These are phyloP conservation scores for Neoitamus cyanurus DNA, from an alignment of 2,888 invertebrate genomes.

Conservation along the genomic window DNA sequence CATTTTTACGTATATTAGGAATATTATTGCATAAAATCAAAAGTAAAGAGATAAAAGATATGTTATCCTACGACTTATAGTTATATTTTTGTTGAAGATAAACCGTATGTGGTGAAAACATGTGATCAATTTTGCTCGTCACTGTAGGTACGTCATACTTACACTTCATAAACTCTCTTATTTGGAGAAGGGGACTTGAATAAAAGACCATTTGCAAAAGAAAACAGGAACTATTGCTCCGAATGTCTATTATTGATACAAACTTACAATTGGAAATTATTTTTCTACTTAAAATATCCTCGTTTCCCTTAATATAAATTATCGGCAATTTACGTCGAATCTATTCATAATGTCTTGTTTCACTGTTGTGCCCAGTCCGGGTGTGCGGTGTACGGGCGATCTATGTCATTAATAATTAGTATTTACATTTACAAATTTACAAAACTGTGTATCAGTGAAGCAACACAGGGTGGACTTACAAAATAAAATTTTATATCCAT, in stretches of 20 bases:
- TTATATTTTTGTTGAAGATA: too few species aligned
- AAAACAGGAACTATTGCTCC: conserved; percentile 43
- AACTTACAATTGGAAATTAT: conserved; percentile 39
- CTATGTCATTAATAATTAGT: conserved; percentile 22
- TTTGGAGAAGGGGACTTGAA: neutral
- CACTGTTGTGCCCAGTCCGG: neutral
- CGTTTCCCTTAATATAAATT: conserved; percentile 28
- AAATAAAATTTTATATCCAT: conserved; percentile 15
- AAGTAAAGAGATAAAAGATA: too few species aligned
- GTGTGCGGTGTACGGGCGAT: conserved; percentile 8
- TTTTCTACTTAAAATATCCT: conserved; percentile 28
- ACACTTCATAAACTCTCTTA: too few species aligned
- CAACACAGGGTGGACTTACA: conserved; percentile 42
- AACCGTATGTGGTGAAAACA: too few species aligned
- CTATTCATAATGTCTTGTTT: conserved; percentile 25
- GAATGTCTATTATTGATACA: conserved; percentile 36
- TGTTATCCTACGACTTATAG: too few species aligned
- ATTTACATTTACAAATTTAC: conserved; percentile 40
- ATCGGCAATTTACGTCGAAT: neutral
- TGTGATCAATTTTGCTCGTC: too few species aligned
- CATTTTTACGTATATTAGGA: too few species aligned
- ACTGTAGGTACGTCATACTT: too few species aligned
- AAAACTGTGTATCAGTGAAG: conserved; percentile 35
- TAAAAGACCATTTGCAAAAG: conserved; percentile 30
- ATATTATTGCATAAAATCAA: too few species aligned